These are phyloP conservation scores for Himalopsyche phryganea DNA, from an alignment of 1,140 invertebrate genomes.

Conservation along the genomic window DNA sequence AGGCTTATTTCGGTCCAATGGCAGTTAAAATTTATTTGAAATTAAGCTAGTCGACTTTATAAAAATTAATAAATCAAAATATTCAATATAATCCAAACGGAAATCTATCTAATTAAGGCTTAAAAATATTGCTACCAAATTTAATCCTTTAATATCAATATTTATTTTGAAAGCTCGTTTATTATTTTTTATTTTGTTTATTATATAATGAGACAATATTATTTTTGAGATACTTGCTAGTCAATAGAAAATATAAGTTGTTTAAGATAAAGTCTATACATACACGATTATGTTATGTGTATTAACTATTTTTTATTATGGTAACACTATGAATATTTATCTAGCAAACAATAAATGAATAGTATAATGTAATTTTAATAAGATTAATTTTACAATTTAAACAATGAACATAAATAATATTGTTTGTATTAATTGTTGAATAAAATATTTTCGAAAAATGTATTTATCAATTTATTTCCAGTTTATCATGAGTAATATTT, in stretches of 20 bases:
- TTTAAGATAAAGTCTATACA: background rate
- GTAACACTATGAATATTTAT: background rate
- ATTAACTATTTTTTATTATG: background rate
- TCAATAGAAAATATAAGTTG: background rate
- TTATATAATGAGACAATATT: background rate
- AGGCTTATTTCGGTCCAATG: too few species aligned
- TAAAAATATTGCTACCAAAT: too few species aligned
- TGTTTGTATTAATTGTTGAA: constrained; percentile 32
- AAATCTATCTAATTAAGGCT: too few species aligned
- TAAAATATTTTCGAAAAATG: constrained; percentile 17
- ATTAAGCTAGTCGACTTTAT: too few species aligned
- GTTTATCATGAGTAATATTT: too few species aligned
- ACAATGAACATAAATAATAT: constrained; percentile 12
- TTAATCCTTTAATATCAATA: too few species aligned
- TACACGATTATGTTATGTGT: background rate
- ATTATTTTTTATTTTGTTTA: background rate
- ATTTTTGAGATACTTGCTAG: background rate
- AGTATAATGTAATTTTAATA: constrained; percentile 22
- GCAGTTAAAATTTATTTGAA: too few species aligned
- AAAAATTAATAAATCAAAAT: too few species aligned
- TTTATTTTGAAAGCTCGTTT: background rate
- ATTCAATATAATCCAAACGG: too few species aligned
- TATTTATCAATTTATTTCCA: background rate
- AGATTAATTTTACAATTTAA: constrained; percentile 24
- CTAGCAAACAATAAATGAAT: background rate